Percentiles rank a stretch among this genome's conserved stretches.
Conservation (phyloP, 1,140 invertebrate species). For the Drosophila nikananu region DNA sequence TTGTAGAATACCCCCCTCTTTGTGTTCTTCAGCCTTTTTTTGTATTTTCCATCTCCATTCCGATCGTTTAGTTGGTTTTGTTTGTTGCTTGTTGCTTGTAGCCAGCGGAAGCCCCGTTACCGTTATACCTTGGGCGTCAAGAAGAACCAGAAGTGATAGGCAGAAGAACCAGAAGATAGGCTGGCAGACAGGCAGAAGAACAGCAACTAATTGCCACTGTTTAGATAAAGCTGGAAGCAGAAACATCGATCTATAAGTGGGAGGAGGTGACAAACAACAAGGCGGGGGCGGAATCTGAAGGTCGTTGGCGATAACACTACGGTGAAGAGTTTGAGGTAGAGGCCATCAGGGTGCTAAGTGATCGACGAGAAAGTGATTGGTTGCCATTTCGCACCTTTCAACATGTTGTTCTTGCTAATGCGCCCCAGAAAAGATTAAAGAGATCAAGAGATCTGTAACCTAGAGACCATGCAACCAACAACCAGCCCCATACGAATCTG, state of each 20-base stretch:
- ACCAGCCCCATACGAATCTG: neutral
- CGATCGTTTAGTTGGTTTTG: slow-evolving; percentile 25
- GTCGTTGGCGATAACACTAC: slow-evolving; percentile 20
- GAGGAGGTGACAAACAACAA: slow-evolving; percentile 1
- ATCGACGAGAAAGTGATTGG: slow-evolving; percentile 16
- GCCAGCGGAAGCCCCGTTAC: slow-evolving; percentile 46
- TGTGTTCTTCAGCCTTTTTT: neutral
- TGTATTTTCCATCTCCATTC: slow-evolving; percentile 20
- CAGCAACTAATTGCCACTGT: slow-evolving; percentile 54
- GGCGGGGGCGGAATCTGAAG: slow-evolving; percentile 13
- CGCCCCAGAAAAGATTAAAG: slow-evolving; percentile 13
- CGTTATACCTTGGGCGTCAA: slow-evolving; percentile 32
- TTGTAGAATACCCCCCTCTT: no score
- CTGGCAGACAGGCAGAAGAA: slow-evolving; percentile 13
- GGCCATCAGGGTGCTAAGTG: slow-evolving; percentile 2
- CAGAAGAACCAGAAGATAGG: slow-evolving; percentile 5
- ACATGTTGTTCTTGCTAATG: neutral
- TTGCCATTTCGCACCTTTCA: slow-evolving; percentile 9
- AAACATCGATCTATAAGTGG: slow-evolving; percentile 31
- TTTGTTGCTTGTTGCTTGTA: slow-evolving; percentile 17
- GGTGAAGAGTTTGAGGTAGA: neutral
- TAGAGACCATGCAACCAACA: slow-evolving; percentile 27
- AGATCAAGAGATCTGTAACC: slow-evolving; percentile 33
- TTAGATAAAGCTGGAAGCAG: slow-evolving; percentile 35
- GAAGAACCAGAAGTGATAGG: slow-evolving; percentile 19